Evolutionary conservation across 30 jellyfish, hydroid and myxozoan genomes (phyloP).

Genomic region (Sanderia malayensis): DNA sequence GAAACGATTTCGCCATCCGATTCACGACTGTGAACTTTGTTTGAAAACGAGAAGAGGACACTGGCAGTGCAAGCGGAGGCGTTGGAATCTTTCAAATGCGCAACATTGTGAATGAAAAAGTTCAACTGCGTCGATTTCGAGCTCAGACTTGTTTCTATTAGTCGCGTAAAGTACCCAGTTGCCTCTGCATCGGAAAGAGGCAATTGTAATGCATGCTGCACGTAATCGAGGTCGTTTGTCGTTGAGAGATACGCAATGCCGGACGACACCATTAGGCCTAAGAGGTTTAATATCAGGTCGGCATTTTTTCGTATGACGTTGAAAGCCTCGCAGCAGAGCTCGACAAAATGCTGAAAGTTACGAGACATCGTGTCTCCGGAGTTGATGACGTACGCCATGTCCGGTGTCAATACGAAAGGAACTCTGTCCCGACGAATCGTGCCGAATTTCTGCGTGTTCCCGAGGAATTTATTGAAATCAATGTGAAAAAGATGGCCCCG

Average conservation of each 20-base stretch:
- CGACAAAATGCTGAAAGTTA: slow-evolving; percentile 90
- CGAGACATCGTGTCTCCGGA: slow-evolving; percentile 67
- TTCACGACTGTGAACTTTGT: slow-evolving; percentile 75
- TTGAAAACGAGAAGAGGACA: slow-evolving; percentile 80
- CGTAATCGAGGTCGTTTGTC: slow-evolving; percentile 72
- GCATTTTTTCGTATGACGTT: slow-evolving; percentile 77
- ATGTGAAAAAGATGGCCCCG: slow-evolving; percentile 94
- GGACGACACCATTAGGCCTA: slow-evolving; percentile 94
- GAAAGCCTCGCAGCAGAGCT: slow-evolving; percentile 91
- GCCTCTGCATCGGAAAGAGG: slow-evolving; percentile 84
- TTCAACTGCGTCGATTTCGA: slow-evolving; percentile 93
- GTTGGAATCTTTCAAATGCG: slow-evolving; percentile 85
- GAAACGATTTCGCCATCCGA: slow-evolving; percentile 80
- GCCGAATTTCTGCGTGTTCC: slow-evolving; percentile 90
- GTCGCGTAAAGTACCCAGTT: slow-evolving; percentile 79
- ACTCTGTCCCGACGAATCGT: slow-evolving; percentile 88
- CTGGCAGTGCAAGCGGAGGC: slow-evolving; percentile 54
- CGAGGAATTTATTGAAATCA: slow-evolving; percentile 92
- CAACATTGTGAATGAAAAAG: slow-evolving; percentile 93
- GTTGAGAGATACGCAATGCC: slow-evolving; percentile 87
- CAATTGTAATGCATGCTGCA: slow-evolving; percentile 73
- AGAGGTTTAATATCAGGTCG: slow-evolving; percentile 67
- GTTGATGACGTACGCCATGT: slow-evolving; percentile 95
- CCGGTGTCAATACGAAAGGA: slow-evolving; percentile 98
- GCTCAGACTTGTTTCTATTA: slow-evolving; percentile 83